Base-by-base conservation (phyloP, 1,140 invertebrate species). In the Drosophila pandora region DNA sequence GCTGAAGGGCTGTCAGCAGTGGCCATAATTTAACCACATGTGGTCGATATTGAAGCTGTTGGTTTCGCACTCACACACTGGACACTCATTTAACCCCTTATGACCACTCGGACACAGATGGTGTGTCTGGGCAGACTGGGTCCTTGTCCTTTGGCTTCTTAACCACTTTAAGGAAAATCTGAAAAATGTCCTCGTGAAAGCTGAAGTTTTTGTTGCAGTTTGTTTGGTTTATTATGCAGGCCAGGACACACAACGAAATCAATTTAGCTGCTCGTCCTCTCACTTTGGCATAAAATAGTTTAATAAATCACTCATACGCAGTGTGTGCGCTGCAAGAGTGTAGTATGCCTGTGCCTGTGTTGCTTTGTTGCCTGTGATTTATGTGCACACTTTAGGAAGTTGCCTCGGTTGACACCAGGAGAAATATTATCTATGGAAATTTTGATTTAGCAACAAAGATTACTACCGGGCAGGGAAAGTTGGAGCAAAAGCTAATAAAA, bases 1-100 rank as follows among this genome's bases (percentile, higher is more conserved):
- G 58, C 50, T 12, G 47, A 13, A 50, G 52, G 45, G 39, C 52
- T 47, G 45, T 39, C 54, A 54, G 58, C 9, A 43, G 17, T 64
- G 54, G 45, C 79, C 73, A 89, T 89, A 89, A 90, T 75, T 89
- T 89, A 90, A 90, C 84, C 84, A 81, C 79, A 89, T 84, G 84
- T 89, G 85, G 84, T 89, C 77, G 80, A 80, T 88, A 89, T 88
- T 72, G 84, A 52, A 58, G 76, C 61, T 55, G 32, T 7, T 22
- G 50, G 39, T 2, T 23, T 4, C 17, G 43, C 43, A 48, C 52
- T 67, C 48, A 75, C 55, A 62, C 47, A 54, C 48, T 60, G 45
- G 45, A 61, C 47, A 75, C 69, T 68, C 75, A 88, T 82, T 85
- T 85, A 85, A 88, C 78, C 82, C 78, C 83, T 74, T 82, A 78